phyloP scores from a whole-genome alignment of 2,888 invertebrate genomes.

The Rotaria socialis region DNA sequence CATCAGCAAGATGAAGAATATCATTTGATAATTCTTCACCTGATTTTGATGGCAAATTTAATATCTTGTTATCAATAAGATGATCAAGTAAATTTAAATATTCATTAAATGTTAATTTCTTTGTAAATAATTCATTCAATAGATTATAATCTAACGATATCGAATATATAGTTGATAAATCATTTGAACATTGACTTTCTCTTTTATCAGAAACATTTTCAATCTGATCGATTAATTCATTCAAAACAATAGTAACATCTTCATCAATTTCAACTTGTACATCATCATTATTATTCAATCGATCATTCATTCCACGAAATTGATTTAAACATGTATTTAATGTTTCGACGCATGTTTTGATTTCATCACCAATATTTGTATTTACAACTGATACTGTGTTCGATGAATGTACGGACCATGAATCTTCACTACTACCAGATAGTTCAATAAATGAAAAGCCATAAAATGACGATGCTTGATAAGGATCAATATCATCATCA shows the following conservation, averaged over 20 bases:
- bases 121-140: constrained; percentile 13
- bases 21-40: constrained; percentile 22
- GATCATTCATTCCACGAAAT: constrained; percentile 28
- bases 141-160: constrained; percentile 22
- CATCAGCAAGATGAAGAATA: constrained; percentile 25
- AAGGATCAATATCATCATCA: background rate
- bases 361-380: background rate
- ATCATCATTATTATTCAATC: background rate
- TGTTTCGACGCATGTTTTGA: constrained; percentile 30
- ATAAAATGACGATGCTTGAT: background rate
- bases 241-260: background rate
- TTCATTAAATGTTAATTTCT: constrained; percentile 10
- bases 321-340: constrained; percentile 27
- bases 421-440: background rate
- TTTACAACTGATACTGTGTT: background rate
- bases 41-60: background rate
- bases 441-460: constrained; percentile 12
- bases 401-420: constrained; percentile 7
- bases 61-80: background rate
- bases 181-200: background rate
- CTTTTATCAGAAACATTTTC: background rate
- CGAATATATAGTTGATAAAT: background rate
- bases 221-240: background rate
- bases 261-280: background rate
- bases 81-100: constrained; percentile 1